Conservation (phyloP, 2,113 vertebrate species). For the Syngnathus floridae region DNA sequence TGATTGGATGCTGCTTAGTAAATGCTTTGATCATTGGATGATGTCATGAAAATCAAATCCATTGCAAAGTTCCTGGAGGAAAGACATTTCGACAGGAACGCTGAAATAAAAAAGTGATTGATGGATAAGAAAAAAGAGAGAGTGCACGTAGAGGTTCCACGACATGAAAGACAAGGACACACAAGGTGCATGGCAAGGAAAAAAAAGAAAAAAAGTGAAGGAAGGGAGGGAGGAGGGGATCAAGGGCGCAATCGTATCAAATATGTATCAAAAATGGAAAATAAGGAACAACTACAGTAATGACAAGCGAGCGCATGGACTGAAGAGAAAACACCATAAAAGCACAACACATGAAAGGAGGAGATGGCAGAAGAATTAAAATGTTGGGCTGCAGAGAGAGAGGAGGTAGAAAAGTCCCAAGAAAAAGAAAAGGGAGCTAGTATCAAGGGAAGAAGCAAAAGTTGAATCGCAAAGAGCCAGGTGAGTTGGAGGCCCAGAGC, state of each 20-base stretch:
- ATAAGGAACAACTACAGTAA: background rate
- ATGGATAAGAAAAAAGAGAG: background rate
- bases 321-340: constrained; percentile 1
- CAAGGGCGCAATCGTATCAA: background rate
- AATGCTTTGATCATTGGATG: background rate
- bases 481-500: constrained; percentile 3
- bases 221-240: background rate
- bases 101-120: background rate
- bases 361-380: background rate
- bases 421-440: background rate
- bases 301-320: background rate
- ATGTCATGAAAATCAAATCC: background rate
- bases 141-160: background rate
- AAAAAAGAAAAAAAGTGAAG: background rate
- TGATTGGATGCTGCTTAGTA: background rate
- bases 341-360: background rate
- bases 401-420: background rate
- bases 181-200: background rate
- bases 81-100: background rate
- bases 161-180: background rate
- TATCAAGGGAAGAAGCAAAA: constrained; percentile 2
- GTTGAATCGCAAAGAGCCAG: constrained; percentile 2
- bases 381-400: background rate
- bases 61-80: background rate
- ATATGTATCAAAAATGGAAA: background rate